Evolutionary conservation across 2,113 vertebrate genomes (phyloP), one percentile per base, ranked within the genome.

Genomic region (Balaenoptera acutorostrata): DNA sequence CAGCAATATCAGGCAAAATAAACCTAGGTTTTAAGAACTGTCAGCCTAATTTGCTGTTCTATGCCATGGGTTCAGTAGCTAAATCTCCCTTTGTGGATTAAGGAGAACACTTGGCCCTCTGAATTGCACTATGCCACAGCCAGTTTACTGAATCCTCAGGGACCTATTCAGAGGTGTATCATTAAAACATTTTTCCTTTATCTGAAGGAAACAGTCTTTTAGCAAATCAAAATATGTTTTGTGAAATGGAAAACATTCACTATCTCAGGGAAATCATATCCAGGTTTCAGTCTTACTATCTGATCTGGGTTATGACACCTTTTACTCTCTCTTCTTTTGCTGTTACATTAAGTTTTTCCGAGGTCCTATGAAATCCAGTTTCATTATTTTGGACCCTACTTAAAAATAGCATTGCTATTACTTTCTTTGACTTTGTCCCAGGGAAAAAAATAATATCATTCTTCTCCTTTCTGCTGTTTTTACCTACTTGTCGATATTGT

Each of bases 191-290:
- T 77, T 57, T 59, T 41, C 27, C 21, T 84, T 81, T 74, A 84
- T 88, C 36, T 90, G 36, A 81, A 5, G 29, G 6, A 80, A 89
- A 49, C 15, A 59, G 41, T 77, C 59, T 80, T 86, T 90, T 69
- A n/a, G 36, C 33, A 91, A 96, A 95, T 93, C 13, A 66, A 95
- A 95, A 87, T 78, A 86, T 74, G 12, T 52, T 93, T 39, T 81
- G 23, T 69, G 33, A 82, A 61, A 31, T 83, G 17, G 18, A 68
- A 94, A 94, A 68, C 83, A 69, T 41, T 72, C 18, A 77, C 77
- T 71, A 5, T 68, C 41, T 36, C 20, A 49, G 63, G 39, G 36
- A 61, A 88, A 59, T 84, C 49, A 71, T 77, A 83, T 41, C 12
- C 44, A 46, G 12, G 59, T 33, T 90, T 93, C 55, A 44, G 44